A percentile compares a stretch with the other conserved stretches of the same genome.
These are phyloP conservation scores for Peromyscus californicus DNA, from an alignment of 2,113 vertebrate species.

Conservation along the genomic window DNA sequence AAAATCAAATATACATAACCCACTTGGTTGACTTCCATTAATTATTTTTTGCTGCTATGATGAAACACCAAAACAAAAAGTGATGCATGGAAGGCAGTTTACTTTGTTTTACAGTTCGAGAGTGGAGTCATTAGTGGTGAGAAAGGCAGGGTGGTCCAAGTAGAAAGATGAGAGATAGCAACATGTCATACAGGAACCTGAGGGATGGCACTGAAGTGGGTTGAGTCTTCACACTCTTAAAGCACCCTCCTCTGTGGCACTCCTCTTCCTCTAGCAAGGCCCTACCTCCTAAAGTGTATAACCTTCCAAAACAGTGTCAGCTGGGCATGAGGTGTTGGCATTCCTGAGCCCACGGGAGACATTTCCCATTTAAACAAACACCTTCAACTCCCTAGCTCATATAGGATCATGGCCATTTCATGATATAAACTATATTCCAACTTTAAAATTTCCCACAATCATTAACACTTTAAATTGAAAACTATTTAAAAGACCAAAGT, in stretches of 20 bases:
- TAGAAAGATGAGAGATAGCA: not conserved
- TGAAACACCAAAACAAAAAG: not conserved
- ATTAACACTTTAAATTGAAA: not conserved
- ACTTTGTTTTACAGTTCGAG: not conserved
- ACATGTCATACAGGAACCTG: not conserved
- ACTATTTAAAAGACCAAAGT: not conserved
- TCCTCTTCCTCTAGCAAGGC: not conserved
- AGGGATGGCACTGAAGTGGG: not conserved
- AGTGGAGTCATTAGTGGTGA: not conserved
- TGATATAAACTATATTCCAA: not conserved
- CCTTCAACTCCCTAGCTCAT: not conserved
- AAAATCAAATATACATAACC: conserved; percentile 29
- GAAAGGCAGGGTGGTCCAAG: not conserved
- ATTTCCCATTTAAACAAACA: not conserved
- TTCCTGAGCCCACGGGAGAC: not conserved
- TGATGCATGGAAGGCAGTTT: not conserved
- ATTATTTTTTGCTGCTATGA: not conserved
- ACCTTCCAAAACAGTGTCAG: not conserved
- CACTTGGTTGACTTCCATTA: not conserved
- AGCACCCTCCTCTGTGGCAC: too few relatives aligned
- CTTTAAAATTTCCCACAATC: not conserved
- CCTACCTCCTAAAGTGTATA: not conserved
- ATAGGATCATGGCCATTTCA: not conserved
- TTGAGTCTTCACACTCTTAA: not conserved
- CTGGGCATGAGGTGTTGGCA: too few relatives aligned